phyloP scores from a whole-genome alignment of 2,888 invertebrate species.

The Euproctis similis region DNA sequence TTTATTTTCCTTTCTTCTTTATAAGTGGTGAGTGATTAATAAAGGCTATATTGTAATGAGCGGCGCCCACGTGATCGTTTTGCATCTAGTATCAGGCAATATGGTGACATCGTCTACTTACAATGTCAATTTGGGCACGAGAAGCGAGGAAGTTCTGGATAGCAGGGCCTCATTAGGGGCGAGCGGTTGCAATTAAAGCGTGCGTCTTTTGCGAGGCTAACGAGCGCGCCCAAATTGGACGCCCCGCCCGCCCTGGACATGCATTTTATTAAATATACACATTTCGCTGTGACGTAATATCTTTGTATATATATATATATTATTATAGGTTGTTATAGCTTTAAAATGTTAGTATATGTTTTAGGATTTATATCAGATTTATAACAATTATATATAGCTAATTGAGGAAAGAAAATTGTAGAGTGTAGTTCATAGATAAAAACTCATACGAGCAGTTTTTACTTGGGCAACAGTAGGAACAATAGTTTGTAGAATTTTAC shows the following conservation, averaged over 20 bases:
- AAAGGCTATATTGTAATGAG: constrained; percentile 20
- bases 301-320: too few species aligned
- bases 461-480: too few species aligned
- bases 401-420: too few species aligned
- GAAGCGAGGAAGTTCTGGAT: constrained; percentile 49
- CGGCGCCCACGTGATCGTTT: constrained; percentile 31
- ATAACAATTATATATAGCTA: too few species aligned
- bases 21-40: constrained; percentile 21
- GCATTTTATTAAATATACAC: constrained; percentile 55
- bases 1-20: too few species aligned
- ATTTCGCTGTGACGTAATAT: constrained; percentile 35
- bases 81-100: constrained; percentile 38
- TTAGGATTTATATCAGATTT: constrained; percentile 21
- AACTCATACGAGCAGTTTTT: too few species aligned
- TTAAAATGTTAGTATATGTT: constrained; percentile 23
- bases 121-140: constrained; percentile 68
- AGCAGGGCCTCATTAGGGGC: constrained; percentile 68
- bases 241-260: constrained; percentile 52
- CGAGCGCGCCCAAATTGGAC: constrained; percentile 70
- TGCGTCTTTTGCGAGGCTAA: constrained; percentile 72
- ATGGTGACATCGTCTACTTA: constrained; percentile 62
- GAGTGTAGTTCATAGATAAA: too few species aligned
- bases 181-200: constrained; percentile 70
- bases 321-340: constrained; percentile 31
- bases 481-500: too few species aligned